These are phyloP conservation scores for Agonum fuliginosum DNA, from an alignment of 2,888 invertebrate species.

Conservation along the genomic window DNA sequence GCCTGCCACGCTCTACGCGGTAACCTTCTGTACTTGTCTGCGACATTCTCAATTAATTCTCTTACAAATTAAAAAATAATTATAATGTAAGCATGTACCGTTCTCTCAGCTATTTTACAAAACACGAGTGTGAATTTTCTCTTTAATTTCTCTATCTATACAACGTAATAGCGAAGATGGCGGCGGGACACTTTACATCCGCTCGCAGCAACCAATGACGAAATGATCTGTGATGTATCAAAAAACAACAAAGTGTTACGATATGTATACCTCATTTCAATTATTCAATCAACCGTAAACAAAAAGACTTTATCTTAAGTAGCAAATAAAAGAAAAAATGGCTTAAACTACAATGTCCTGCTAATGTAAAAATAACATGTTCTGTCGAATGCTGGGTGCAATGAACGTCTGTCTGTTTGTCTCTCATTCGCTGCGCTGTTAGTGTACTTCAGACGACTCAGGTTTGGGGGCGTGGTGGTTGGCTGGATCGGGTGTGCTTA, in stretches of 20 bases:
- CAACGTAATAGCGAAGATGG: conserved; percentile 41
- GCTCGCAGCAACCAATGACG: conserved; percentile 53
- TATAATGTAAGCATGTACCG: conserved; percentile 56
- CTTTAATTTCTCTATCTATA: conserved; percentile 59
- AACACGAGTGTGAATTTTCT: conserved; percentile 46
- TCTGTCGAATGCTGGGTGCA: conserved; percentile 55
- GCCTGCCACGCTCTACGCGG: conserved; percentile 15
- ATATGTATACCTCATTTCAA: conserved; percentile 67
- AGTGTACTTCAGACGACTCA: conserved; percentile 90
- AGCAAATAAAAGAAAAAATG: conserved; percentile 54
- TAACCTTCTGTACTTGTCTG: neutral
- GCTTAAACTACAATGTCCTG: conserved; percentile 58
- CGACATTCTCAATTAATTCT: conserved; percentile 47
- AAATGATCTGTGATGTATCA: conserved; percentile 59
- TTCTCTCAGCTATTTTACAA: conserved; percentile 60
- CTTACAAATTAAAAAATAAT: conserved; percentile 54
- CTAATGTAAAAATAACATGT: conserved; percentile 59
- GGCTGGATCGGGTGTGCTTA: conserved; percentile 88
- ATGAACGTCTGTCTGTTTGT: conserved; percentile 56
- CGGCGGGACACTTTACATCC: conserved; percentile 34
- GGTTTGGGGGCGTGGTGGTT: conserved; percentile 87
- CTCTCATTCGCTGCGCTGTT: conserved; percentile 67
- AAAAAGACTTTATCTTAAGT: conserved; percentile 58
- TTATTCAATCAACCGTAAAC: conserved; percentile 46
- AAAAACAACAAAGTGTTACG: conserved; percentile 62